phyloP scores from a whole-genome alignment of 1,140 invertebrate genomes.

The Fopius arisanus region DNA sequence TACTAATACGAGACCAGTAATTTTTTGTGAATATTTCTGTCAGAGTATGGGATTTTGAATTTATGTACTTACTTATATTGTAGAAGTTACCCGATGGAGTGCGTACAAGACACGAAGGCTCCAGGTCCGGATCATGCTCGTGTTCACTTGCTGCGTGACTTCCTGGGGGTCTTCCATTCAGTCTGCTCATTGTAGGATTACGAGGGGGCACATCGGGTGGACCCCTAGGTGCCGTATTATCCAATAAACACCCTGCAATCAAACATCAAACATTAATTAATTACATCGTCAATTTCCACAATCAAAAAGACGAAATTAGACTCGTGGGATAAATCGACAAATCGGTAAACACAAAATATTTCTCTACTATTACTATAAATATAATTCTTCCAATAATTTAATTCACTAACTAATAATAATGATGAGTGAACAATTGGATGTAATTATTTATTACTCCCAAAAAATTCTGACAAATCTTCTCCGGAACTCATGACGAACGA shows the following conservation, averaged over 20 bases:
- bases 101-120: conserved; percentile 89
- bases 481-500: no score
- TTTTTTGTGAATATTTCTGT: neutral
- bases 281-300: neutral
- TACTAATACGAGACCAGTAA: no score
- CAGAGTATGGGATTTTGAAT: neutral
- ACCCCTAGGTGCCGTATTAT: conserved; percentile 76
- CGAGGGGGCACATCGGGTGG: conserved; percentile 88
- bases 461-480: no score
- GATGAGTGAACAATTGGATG: no score
- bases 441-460: no score
- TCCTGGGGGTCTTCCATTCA: conserved; percentile 83
- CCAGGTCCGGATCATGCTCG: conserved; percentile 83
- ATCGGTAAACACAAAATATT: no score
- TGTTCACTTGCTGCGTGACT: conserved; percentile 69
- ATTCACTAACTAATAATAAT: no score
- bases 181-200: conserved; percentile 86
- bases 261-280: conserved; percentile 34
- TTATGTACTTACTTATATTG: conserved; percentile 73
- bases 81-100: conserved; percentile 91
- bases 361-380: no score
- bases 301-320: no score
- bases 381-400: no score
- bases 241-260: conserved; percentile 82
- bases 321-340: no score